Conservation (phyloP, 2,888 invertebrate species). For the Stegana nigrithorax region DNA sequence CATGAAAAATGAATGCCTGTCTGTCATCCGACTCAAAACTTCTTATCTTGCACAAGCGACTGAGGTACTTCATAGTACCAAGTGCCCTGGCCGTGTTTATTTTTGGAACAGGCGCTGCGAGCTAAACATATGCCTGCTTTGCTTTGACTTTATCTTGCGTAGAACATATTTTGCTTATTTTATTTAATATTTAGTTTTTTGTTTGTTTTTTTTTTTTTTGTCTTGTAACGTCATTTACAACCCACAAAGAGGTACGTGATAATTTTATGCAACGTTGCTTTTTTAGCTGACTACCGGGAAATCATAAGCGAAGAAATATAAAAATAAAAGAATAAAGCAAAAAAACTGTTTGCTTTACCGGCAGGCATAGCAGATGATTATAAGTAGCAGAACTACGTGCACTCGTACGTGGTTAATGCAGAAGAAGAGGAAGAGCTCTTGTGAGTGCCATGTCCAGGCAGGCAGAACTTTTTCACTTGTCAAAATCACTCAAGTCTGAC, state of each 20-base stretch:
- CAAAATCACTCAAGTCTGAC: constrained; percentile 16
- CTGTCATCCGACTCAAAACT: too few relatives aligned
- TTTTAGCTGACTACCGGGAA: background rate
- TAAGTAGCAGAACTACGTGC: background rate
- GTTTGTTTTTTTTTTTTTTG: background rate
- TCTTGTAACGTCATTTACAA: background rate
- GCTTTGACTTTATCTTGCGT: too few relatives aligned
- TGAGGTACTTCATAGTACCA: too few relatives aligned
- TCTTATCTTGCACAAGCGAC: too few relatives aligned
- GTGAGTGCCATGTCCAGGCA: background rate
- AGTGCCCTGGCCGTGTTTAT: too few relatives aligned
- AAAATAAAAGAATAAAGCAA: background rate
- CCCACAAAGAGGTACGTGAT: constrained; percentile 3
- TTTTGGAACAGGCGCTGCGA: too few relatives aligned
- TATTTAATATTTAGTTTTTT: background rate
- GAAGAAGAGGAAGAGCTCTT: too few relatives aligned
- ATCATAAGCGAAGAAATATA: background rate
- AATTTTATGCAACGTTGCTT: constrained; percentile 16
- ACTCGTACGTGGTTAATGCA: background rate
- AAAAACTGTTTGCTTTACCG: background rate
- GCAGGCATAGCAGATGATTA: constrained; percentile 6
- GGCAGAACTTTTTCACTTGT: constrained; percentile 1
- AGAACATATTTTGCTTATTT: too few relatives aligned
- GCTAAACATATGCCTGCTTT: too few relatives aligned
- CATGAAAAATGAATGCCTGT: too few relatives aligned